Conservation (phyloP, 2,113 vertebrate genomes). For the Microtus richardsoni region DNA sequence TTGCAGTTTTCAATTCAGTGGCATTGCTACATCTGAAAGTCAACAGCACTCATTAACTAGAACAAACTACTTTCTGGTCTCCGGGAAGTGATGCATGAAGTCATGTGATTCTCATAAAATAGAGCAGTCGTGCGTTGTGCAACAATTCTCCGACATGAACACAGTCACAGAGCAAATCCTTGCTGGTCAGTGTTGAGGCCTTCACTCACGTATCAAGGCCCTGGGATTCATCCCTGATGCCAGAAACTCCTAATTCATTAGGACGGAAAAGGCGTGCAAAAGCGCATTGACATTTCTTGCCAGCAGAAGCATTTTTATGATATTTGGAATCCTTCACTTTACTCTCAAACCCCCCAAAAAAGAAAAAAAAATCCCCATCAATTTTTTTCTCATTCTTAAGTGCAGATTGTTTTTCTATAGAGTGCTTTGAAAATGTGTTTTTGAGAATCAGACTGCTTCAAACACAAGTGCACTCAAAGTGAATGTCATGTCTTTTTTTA, state of each 20-base stretch:
- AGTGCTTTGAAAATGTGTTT: conserved; percentile 30
- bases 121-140: background rate
- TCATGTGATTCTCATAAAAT: conserved; percentile 37
- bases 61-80: conserved; percentile 26
- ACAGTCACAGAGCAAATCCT: background rate
- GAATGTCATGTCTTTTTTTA: background rate
- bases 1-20: conserved; percentile 61
- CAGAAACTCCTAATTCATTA: background rate
- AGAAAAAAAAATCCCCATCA: background rate
- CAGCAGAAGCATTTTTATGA: background rate
- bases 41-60: background rate
- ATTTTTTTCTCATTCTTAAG: conserved; percentile 30
- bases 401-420: background rate
- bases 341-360: background rate
- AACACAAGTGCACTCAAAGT: background rate
- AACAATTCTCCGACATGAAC: conserved; percentile 37
- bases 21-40: conserved; percentile 1
- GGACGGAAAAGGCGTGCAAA: conserved; percentile 12
- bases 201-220: background rate
- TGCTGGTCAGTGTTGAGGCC: background rate
- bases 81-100: conserved; percentile 1
- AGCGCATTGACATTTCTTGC: background rate
- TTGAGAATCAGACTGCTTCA: background rate
- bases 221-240: background rate
- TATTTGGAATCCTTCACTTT: conserved; percentile 2